Base-by-base conservation (phyloP, 2,888 invertebrate species). In the Cybosia mesomella region DNA sequence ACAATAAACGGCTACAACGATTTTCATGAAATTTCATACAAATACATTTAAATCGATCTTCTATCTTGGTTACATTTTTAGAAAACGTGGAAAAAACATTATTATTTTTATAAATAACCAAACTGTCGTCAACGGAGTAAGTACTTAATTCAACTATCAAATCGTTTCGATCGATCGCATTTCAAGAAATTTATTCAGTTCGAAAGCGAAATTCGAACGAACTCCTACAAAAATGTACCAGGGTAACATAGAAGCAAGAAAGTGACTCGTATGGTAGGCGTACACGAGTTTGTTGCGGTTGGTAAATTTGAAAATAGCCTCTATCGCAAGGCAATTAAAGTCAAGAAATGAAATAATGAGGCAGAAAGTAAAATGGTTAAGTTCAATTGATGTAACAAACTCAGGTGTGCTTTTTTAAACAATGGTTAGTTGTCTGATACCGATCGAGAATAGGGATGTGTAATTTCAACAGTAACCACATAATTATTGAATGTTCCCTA, bases 191-290 rank as follows among this genome's bases (percentile, higher is more conserved):
- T 21, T 63, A 67, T 72, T 76, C 67, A 67, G 64, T 21, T 68
- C 64, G 61, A 73, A 77, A 79, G 78, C 76, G 73, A 75, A 64
- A 75, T 77, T 73, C 81, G 81, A 83, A 86, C 84, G 85, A 75
- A 72, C 76, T 81, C 83, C 75, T 66, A 83, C 82, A 85, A 87
- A 87, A 85, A 83, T 83, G 78, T 89, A 90, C 90, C 80, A 89
- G 86, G 89, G 73, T 66, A 79, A 68, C 86, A 89, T 79, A 81
- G 71, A 74, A 64, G 24, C 60, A 61, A 68, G 62, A 11, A 65
- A 54, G n/a, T 68, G 15, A 58, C 36, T 57, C 36, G 53, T 22
- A 58, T 58, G n/a, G 57, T 36, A 60, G 39, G 24, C 49, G 53
- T 64, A 13, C 11, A 55, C 58, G n/a, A 55, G 61, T 36, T 24